Percentiles rank a stretch among this genome's conserved stretches.
Conservation (phyloP, 2,113 vertebrate species). For the Alces alces region DNA sequence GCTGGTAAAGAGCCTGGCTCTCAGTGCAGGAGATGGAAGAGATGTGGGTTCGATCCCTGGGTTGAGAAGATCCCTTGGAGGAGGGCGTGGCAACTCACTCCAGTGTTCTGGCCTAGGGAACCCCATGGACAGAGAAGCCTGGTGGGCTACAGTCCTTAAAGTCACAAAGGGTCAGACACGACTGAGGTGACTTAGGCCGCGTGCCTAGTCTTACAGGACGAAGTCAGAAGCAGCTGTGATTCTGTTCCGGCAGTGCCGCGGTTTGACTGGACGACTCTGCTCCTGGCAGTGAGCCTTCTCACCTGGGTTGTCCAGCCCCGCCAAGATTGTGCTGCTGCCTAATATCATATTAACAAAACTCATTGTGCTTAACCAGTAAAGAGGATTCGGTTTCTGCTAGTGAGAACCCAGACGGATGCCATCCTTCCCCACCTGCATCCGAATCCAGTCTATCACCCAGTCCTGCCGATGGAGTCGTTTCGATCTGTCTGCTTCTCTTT, state of each 20-base stretch:
- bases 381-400: not conserved
- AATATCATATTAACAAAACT: not conserved
- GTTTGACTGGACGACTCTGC: rapidly evolving
- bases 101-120: not conserved
- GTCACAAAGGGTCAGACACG: not conserved
- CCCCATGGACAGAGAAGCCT: not conserved
- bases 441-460: not conserved
- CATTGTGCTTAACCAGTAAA: not conserved
- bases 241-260: rapidly evolving
- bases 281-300: not conserved
- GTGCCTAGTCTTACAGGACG: not conserved
- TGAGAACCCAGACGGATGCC: not conserved
- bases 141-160: not conserved
- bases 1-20: not conserved
- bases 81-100: not conserved
- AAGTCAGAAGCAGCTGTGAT: not conserved
- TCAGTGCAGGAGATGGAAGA: not conserved
- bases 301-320: not conserved
- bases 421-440: not conserved
- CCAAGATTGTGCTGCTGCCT: not conserved
- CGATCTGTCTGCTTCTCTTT: not conserved
- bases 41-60: not conserved
- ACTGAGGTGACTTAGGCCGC: not conserved
- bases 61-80: not conserved
- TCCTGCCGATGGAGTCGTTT: not conserved